These are phyloP conservation scores for Sebastes fasciatus DNA, from an alignment of 2,113 vertebrate genomes.

Conservation along the genomic window DNA sequence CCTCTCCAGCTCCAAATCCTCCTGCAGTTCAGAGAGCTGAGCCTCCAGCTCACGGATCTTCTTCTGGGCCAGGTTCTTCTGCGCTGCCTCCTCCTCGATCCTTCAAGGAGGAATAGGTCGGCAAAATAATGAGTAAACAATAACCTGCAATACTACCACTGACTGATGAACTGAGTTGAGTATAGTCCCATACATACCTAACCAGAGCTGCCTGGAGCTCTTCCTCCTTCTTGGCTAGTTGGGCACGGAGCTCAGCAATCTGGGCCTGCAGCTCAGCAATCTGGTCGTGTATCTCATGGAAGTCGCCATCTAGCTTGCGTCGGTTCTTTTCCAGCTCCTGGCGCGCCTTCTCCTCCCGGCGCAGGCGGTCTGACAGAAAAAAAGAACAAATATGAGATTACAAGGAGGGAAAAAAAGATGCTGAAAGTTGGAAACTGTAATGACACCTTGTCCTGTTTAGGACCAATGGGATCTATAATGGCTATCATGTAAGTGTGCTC, in stretches of 20 bases:
- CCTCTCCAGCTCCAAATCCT: constrained; percentile 95
- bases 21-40: constrained; percentile 95
- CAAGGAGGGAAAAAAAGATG: neutral
- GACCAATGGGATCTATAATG: neutral
- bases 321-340: constrained; percentile 98
- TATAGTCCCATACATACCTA: constrained; percentile 82
- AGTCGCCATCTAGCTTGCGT: constrained; percentile 96
- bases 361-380: constrained; percentile 88
- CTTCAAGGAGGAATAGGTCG: constrained; percentile 70
- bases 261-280: constrained; percentile 97
- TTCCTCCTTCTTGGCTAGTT: constrained; percentile 97
- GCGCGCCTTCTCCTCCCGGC: constrained; percentile 94
- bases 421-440: neutral
- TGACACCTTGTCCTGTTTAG: neutral
- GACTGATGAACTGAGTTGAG: too few relatives aligned
- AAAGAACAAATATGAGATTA: neutral
- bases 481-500: neutral
- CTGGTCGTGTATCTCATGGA: constrained; percentile 92
- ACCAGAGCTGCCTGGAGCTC: constrained; percentile 94
- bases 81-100: constrained; percentile 95
- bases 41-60: constrained; percentile 97
- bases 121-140: neutral
- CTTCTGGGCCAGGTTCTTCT: constrained; percentile 96
- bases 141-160: too few relatives aligned
- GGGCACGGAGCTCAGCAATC: constrained; percentile 95